Base-by-base conservation (phyloP, 2,888 invertebrate species). In the Rotaria magnacalcarata region DNA sequence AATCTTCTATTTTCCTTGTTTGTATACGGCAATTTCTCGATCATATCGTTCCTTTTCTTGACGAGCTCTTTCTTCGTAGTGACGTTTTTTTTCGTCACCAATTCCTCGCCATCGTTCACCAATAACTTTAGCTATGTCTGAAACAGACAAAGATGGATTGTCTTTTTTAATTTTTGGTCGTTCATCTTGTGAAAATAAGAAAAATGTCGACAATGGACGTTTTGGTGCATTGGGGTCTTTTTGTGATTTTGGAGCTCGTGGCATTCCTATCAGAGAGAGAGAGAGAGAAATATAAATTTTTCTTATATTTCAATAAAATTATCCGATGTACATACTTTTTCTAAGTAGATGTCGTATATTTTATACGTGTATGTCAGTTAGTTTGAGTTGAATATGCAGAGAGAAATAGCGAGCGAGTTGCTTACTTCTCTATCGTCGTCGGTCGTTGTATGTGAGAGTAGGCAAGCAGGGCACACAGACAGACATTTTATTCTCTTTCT, bases 181-280 rank as follows among this genome's bases (percentile, higher is more conserved):
- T 80, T 80, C 80, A 47, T 80, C 80, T 80, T 80, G 80, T n/a
- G 80, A 80, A 80, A 80, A 80, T n/a, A 80, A 47, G 47, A 80
- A 80, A 80, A 80, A 80, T 80, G 80, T 80, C 34, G 80, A 80
- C 16, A 80, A 47, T 80, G 80, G 80, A 47, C 80, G 80, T 47
- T 80, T 80, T 24, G 80, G 80, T 24, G 80, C 80, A 47, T 80
- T 80, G 5, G 80, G 80, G n/a, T 80, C 80, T 80, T 80, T 80
- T 43, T 47, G 47, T 47, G 80, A 43, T 80, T 80, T 80, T 47
- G 43, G 47, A 41, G 43, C 47, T 47, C 80, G 80, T n/a, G 80
- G 80, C 80, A 80, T 80, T 24, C 34, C 67, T 67, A 34, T 34
- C 10, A 24, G 6, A 56, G 34, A 34, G 34, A 34, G 2, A 67